Evolutionary conservation across 2,888 invertebrate genomes (phyloP), one percentile per base, ranked within the genome.

Genomic region (Stenichneumon culpator): DNA sequence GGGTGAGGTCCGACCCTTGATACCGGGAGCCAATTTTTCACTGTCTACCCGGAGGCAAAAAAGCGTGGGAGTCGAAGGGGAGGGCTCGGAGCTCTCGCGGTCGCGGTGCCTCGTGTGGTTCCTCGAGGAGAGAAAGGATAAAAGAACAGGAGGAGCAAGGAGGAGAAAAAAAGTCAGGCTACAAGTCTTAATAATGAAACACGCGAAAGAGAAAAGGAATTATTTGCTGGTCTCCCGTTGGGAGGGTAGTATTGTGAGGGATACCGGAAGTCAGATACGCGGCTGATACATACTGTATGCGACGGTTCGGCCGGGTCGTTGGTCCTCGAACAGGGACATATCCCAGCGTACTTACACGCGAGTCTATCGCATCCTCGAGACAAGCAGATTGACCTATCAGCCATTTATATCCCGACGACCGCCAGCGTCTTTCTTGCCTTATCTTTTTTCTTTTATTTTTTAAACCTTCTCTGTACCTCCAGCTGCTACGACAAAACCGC

Each of bases 1-100:
- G 72, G 65, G 65, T 63, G 50, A 63, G 28, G 65, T 11, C 28
- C 25, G 75, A 57, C 28, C 60, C 57, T 77, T 57, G 84, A 79
- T 84, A 79, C 78, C 25, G 28, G 47, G 36, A 74, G 74, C 78
- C 69, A 82, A 84, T 84, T 82, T 79, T 82, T 84, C 82, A 82
- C 84, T 81, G 84, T 82, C 81, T 74, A 65, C 65, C 19, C 57
- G 57, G 63, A 73, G 73, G 22, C 57, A 47, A 63, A 57, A 67
- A 57, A 52, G 72, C 14, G 44, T 25, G 50, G 60, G 60, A 36
- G 36, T 44, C 39, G 25, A 50, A n/a, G 22, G 44, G 16, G 22
- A 36, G 65, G 36, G 57, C 54, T n/a, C 57, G 22, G 6, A 60
- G 79, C 22, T 70, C 63, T 32, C 54, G 65, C 25, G 75, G 77